phyloP scores from a whole-genome alignment of 2,113 vertebrate species.

The Podarcis raffonei region DNA sequence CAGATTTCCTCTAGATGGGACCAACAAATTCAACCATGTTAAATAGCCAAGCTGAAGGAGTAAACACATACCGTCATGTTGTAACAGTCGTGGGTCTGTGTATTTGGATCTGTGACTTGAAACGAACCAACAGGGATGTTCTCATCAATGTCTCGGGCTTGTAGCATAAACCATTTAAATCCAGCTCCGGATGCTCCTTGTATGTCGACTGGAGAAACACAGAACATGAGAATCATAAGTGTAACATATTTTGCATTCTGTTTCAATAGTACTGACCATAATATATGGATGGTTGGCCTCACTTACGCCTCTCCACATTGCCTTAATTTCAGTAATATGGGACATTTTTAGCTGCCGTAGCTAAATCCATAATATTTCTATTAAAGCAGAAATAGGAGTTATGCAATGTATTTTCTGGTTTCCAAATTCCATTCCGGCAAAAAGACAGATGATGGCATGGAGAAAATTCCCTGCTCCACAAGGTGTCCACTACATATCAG shows the following conservation, averaged over 20 bases:
- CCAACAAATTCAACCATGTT: too few species aligned
- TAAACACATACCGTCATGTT: constrained; percentile 14
- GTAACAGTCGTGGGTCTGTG: background rate
- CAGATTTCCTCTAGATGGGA: background rate
- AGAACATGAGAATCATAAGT: background rate
- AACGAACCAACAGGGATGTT: constrained; percentile 25
- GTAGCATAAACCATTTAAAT: constrained; percentile 37
- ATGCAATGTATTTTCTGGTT: background rate
- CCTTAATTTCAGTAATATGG: background rate
- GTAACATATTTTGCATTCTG: background rate
- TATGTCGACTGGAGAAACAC: constrained; percentile 21
- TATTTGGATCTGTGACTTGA: constrained; percentile 8
- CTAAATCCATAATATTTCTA: background rate
- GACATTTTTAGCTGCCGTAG: background rate
- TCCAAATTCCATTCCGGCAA: background rate
- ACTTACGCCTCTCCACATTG: background rate
- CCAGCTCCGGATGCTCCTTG: background rate
- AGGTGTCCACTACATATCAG: background rate
- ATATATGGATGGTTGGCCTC: background rate
- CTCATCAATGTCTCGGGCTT: constrained; percentile 24
- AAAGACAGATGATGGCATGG: background rate
- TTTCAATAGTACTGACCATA: background rate
- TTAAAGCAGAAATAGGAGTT: background rate
- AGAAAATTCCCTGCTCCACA: background rate
- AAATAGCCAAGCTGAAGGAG: background rate